phyloP scores from a whole-genome alignment of 2,888 invertebrate genomes.

The Tetranychus piercei region DNA sequence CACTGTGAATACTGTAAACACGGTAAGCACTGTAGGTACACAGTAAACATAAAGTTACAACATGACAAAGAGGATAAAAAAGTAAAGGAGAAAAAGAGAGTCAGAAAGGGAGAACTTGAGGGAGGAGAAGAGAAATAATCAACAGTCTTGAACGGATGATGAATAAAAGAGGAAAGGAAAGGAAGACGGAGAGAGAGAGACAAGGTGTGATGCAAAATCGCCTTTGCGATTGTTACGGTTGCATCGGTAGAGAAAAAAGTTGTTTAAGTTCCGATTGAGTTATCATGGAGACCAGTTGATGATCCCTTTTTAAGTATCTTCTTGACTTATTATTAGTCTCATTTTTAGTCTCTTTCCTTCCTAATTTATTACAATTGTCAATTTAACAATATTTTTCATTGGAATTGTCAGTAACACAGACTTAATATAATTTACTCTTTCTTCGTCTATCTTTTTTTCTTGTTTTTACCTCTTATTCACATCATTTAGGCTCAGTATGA shows the following conservation, averaged over 20 bases:
- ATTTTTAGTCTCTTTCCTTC: neutral
- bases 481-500: no score
- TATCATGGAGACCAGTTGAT: conserved; percentile 1
- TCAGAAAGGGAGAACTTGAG: neutral
- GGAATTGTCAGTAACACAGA: no score
- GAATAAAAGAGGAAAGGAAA: neutral
- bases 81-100: neutral
- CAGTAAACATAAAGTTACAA: neutral
- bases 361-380: neutral
- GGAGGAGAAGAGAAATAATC: neutral
- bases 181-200: conserved; percentile 6
- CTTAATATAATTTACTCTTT: no score
- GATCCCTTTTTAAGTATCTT: neutral
- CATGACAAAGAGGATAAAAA: neutral
- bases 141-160: neutral
- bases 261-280: neutral
- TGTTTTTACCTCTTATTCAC: no score
- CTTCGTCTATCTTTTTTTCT: no score
- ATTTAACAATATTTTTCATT: no score
- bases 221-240: neutral
- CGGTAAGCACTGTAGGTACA: neutral
- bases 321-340: neutral
- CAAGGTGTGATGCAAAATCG: neutral
- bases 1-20: no score
- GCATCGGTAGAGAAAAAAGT: neutral